Evolutionary conservation across 2,113 vertebrate species (phyloP).

Genomic region (Halcyon malimbica): DNA sequence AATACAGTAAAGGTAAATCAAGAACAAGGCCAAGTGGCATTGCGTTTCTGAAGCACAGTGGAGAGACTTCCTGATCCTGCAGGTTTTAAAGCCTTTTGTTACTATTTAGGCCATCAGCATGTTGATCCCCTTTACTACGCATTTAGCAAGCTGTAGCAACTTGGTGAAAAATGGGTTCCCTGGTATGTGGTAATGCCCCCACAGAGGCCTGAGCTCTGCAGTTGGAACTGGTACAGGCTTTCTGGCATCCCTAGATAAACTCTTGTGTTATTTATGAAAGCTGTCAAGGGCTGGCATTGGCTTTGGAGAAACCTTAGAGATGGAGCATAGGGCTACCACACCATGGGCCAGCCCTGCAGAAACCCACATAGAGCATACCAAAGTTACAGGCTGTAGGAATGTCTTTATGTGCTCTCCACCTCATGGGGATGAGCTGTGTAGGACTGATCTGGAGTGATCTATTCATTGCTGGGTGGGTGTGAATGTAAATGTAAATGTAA

Average conservation of each 20-base stretch:
- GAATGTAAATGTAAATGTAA: neutral
- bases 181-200: neutral
- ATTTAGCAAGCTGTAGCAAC: neutral
- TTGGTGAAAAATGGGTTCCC: neutral
- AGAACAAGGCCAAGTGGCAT: neutral
- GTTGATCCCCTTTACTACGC: neutral
- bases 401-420: neutral
- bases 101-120: neutral
- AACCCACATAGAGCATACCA: neutral
- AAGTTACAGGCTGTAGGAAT: neutral
- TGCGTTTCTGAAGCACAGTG: neutral
- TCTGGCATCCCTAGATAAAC: neutral
- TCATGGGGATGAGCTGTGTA: rapidly evolving
- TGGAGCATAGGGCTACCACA: neutral
- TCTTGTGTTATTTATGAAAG: neutral
- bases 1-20: neutral
- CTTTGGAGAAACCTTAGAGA: neutral
- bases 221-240: neutral
- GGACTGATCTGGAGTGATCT: neutral
- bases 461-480: neutral
- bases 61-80: neutral
- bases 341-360: neutral
- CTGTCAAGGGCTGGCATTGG: neutral
- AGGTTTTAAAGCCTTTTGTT: neutral
- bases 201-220: neutral